phyloP scores from a whole-genome alignment of 2,797 vertebrate species.

The Etheostoma nigrum region DNA sequence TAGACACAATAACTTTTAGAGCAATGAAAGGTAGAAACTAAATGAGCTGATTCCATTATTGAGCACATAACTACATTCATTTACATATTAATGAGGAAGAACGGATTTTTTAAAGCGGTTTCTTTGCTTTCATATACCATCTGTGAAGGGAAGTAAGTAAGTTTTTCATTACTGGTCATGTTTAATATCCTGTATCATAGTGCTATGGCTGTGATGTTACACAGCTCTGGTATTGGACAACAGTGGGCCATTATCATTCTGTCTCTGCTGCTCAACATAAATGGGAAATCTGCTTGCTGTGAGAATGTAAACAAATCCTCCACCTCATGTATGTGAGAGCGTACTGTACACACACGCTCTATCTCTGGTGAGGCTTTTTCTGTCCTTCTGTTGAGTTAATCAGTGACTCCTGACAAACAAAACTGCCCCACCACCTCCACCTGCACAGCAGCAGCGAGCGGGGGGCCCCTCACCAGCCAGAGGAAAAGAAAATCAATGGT shows the following conservation, averaged over 20 bases:
- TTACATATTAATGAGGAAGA: slow-evolving; percentile 11
- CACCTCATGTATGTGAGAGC: slow-evolving; percentile 5
- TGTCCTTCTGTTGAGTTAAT: slow-evolving; percentile 78
- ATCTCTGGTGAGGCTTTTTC: slow-evolving; percentile 55
- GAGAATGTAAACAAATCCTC: slow-evolving; percentile 73
- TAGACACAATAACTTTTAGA: background rate
- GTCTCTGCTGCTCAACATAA: slow-evolving; percentile 13
- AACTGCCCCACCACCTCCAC: slow-evolving; percentile 25
- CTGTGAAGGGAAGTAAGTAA: slow-evolving; percentile 1
- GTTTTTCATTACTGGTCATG: slow-evolving; percentile 15
- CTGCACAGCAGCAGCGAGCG: slow-evolving; percentile 19
- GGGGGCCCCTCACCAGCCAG: slow-evolving; percentile 34
- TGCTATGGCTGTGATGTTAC: slow-evolving; percentile 4
- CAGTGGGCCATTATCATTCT: background rate
- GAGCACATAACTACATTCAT: background rate
- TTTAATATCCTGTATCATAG: slow-evolving; percentile 29
- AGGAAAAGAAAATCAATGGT: slow-evolving; percentile 79
- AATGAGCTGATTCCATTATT: background rate
- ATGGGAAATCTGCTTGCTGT: slow-evolving; percentile 55
- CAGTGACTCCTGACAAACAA: slow-evolving; percentile 75
- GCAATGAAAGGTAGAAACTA: background rate
- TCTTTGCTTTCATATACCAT: background rate
- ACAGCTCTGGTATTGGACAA: background rate
- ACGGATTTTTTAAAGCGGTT: background rate
- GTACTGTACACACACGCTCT: slow-evolving; percentile 42